Evolutionary conservation across 2,113 vertebrate species (phyloP), one percentile per base, ranked within the genome.

Genomic region (Bostrychus sinensis): DNA sequence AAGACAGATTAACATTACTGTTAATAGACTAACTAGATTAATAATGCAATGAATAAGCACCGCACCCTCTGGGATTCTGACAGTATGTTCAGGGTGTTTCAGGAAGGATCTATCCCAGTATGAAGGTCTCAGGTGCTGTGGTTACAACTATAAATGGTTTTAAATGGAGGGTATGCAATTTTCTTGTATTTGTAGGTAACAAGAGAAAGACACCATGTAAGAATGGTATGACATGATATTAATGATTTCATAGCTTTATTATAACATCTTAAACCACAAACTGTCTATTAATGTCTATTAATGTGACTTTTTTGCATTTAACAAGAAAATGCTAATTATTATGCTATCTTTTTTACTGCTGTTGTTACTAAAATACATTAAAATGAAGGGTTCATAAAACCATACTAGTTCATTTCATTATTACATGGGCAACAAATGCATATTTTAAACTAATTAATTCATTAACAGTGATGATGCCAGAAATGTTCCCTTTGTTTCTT

Each of bases 161-260:
- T 4, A 25, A 25, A 48, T 48, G 4, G 25, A 48, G 45, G 12
- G 12, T 48, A 8, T 48, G 13, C 12, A 5, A 48, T 25, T 48
- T 42, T 48, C 22, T 48, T 48, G 22, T 22, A 16, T 48, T 48
- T 26, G 11, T 48, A 48, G 45, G 45, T 25, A 25, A 25, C 45
- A 1, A 48, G 12, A 48, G 45, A 48, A 25, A 25, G 14, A 5
- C 11, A 20, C 3, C 45, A 48, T 48, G 45, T 48, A 48, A 48
- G 45, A 48, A 48, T 16, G 2, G 3, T 25, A 25, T 48, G 7
- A 48, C 20, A 22, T 23, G 39, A 2, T 19, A 19, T 42, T 42
- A 19, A 42, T 46, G 19, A 46, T 46, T 46, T 46, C 9, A 46
- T 20, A 22, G 4, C 20, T 22, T n/a, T 42, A 42, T 17, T 23